Base-by-base conservation (phyloP, 2,113 vertebrate species). In the Pteropus alecto region DNA sequence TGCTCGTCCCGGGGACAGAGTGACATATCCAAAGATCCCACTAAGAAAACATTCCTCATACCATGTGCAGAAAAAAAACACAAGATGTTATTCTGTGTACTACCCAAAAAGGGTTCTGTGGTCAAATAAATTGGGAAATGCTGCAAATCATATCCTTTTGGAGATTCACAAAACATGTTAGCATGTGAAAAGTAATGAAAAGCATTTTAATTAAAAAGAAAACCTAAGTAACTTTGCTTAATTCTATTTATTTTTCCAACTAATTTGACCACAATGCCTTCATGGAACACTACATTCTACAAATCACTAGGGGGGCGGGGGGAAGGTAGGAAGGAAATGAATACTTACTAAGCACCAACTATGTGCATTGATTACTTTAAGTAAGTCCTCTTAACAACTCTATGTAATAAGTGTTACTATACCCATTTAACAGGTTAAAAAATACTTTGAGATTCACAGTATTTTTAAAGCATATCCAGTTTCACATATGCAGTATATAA, bases 91-190 rank as follows among this genome's bases (percentile, higher is more conserved):
- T 65, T 96, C 70, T 84, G n/a, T 54, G 35, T 84, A 54, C 54
- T 43, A 90, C 67, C 24, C 41, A 70, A 67, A 94, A 92, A 61
- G 41, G 46, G 5, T 91, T 95, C 41, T 38, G 24, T 94, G 68
- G 51, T 92, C 90, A 90, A 90, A 84, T 89, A 90, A 94, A 94
- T 84, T 76, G 63, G 71, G 71, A 94, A 95, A 77, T 65, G 10
- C 33, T 94, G 35, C n/a, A 85, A 90, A 94, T 5, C 9, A 28
- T 76, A n/a, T 81, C 87, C 33, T 85, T 81, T 94, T 65, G 58
- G 76, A 92, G 65, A 91, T 85, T 90, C 71, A 48, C 65, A 90
- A 86, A 95, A 26, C 63, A 70, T 48, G 46, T 83, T 87, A 88
- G 58, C 15, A 74, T 78, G 8, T 89, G 79, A 54, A 87, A 95